Base-by-base conservation (phyloP, 2,797 vertebrate species). In the Acanthornis magna region DNA sequence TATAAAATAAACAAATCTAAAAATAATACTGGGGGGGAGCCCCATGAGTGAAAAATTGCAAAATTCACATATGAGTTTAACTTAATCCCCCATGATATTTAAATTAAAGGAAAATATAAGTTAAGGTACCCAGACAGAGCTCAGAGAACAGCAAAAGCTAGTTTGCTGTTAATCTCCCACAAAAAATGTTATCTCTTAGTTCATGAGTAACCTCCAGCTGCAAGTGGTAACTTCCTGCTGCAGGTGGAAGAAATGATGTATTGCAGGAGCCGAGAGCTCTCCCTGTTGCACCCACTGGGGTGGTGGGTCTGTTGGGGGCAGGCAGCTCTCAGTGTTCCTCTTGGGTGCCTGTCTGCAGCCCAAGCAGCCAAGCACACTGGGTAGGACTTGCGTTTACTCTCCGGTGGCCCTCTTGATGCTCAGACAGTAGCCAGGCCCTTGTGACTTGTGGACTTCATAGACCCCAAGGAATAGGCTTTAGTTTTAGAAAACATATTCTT, bases 251-350 rank as follows among this genome's bases (percentile, higher is more conserved):
- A 38, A 29, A n/a, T 34, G 48, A 22, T 47, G 34, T 26, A 25
- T 34, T 48, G 30, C 27, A 67, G 65, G 54, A 58, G 21, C 50
- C 60, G 67, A 60, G 70, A 54, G 26, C 32, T 67, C 22, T 60
- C 45, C 47, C 20, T 14, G 0, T 14, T 20, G n/a, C 36, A 10
- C 18, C 8, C 4, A 0, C 4, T 32, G 36, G 36, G 27, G 45
- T 47, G 20, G 5, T 67, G 42, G 43, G 30, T n/a, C 53, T 79
- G 20, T 13, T 79, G 20, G 29, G 63, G 30, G 20, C 14, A 26
- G 67, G 55, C 42, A 75, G 60, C 42, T 29, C 18, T 22, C 1
- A 0, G 22, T 36, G 36, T 36, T 76, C 14, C 32, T 74, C 34
- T 29, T 45, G 53, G 18, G 7, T 74, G 42, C 9, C 51, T 62